Percentiles rank a stretch among this genome's conserved stretches.
These are phyloP conservation scores for Paramuricea clavata DNA, from an alignment of 92 coral and sea anemone species.

Conservation along the genomic window DNA sequence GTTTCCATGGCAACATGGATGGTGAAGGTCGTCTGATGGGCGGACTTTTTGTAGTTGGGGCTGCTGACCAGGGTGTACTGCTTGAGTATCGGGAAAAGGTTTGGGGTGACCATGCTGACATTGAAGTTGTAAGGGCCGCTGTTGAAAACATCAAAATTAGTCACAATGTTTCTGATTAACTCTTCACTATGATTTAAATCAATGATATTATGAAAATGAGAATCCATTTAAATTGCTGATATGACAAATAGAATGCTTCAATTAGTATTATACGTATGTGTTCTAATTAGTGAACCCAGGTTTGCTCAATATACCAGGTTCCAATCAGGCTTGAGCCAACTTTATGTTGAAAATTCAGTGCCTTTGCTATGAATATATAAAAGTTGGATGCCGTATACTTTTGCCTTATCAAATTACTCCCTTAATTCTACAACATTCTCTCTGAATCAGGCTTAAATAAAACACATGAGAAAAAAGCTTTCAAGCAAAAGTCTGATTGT, in stretches of 20 bases:
- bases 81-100: slow-evolving; percentile 92
- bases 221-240: too few species aligned
- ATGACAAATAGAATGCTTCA: not conserved
- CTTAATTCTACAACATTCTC: too few species aligned
- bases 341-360: too few species aligned
- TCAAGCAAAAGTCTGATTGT: not conserved
- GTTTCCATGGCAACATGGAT: slow-evolving; percentile 75
- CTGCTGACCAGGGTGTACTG: slow-evolving; percentile 85
- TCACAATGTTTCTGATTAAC: not conserved
- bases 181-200: not conserved
- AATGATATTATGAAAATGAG: not conserved
- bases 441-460: not conserved
- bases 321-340: too few species aligned
- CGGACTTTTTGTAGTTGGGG: slow-evolving; percentile 92
- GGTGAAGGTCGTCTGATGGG: slow-evolving; percentile 98
- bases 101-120: slow-evolving; percentile 87
- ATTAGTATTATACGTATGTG: not conserved
- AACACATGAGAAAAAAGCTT: not conserved
- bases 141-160: slow-evolving; percentile 58
- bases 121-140: slow-evolving; percentile 82
- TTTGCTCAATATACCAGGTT: too few species aligned
- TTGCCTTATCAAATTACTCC: too few species aligned
- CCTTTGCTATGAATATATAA: too few species aligned
- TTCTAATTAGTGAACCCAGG: too few species aligned
- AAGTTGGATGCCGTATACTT: too few species aligned